Evolutionary conservation across 2,113 vertebrate genomes (phyloP), one percentile per base, ranked within the genome.

Genomic region (Pitta sordida): DNA sequence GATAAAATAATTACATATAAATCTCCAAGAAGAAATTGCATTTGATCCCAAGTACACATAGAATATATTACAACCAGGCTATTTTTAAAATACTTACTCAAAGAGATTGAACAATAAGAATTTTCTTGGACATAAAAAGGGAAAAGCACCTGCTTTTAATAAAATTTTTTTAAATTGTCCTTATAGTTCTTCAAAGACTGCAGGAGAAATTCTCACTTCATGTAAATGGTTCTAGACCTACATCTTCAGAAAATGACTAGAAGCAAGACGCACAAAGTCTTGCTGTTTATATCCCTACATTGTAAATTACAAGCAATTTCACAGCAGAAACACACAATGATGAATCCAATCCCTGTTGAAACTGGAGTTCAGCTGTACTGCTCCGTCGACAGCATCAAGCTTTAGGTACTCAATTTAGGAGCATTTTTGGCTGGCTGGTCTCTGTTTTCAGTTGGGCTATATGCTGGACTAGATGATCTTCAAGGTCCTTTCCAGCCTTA

Each of bases 1-100:
- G 59, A 81, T 94, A 91, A 92, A 94, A 95, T 93, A 96, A 96
- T 95, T 94, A 52, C 84, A 91, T 88, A 91, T 88, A 90, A 94
- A 95, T 86, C 90, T 90, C 87, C 71, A 75, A 89, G 75, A 91
- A 94, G 87, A 93, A 93, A 96, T 93, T 94, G 87, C 79, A 91
- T 95, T 96, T 94, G 78, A 94, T 95, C 94, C 71, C 79, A 90
- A 80, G 64, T 90, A 90, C 82, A 93, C 71, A 88, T 3, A 65
- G 87, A 94, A 94, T 96, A 95, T 71, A 96, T 94, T 94, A 93
- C 64, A 39, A 86, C 11, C 43, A 60, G 71, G 48, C 60, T 94
- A 80, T 67, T 90, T 94, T 74, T 27, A 90, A 95, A 94, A 91
- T 83, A 88, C 69, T 56, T 80, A 36, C 37, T 89, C 55, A 79